Evolutionary conservation across 2,113 vertebrate species (phyloP).

Genomic region (Myrmecobius fasciatus): DNA sequence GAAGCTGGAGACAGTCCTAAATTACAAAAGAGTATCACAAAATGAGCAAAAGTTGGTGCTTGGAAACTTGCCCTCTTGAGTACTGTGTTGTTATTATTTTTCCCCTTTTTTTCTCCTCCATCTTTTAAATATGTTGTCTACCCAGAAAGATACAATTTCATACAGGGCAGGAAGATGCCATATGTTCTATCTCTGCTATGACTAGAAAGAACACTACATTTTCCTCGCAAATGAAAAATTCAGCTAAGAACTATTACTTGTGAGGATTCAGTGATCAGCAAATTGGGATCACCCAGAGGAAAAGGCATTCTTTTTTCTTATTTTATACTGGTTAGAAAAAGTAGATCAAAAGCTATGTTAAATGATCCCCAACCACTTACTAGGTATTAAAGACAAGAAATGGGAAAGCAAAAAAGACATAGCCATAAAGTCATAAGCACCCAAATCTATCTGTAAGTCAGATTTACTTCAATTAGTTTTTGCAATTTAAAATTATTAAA

Average conservation of each 20-base stretch:
- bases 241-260: slow-evolving; percentile 14
- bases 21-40: slow-evolving; percentile 10
- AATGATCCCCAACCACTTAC: slow-evolving; percentile 47
- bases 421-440: slow-evolving; percentile 7
- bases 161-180: slow-evolving; percentile 32
- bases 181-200: slow-evolving; percentile 66
- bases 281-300: slow-evolving; percentile 20
- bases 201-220: slow-evolving; percentile 36
- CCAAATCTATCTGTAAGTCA: background rate
- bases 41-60: slow-evolving; percentile 1
- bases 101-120: slow-evolving; percentile 6
- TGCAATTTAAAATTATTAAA: slow-evolving; percentile 22
- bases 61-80: slow-evolving; percentile 1
- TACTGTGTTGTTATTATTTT: background rate
- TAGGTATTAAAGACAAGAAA: slow-evolving; percentile 53
- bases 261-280: slow-evolving; percentile 50
- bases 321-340: slow-evolving; percentile 61
- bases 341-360: slow-evolving; percentile 59
- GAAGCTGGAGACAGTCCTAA: slow-evolving; percentile 26
- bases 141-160: slow-evolving; percentile 60
- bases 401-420: slow-evolving; percentile 42
- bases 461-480: slow-evolving; percentile 33
- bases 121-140: slow-evolving; percentile 63
- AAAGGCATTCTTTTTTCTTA: slow-evolving; percentile 25
- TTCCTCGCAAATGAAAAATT: slow-evolving; percentile 48